Conservation (phyloP, 1,140 invertebrate genomes). For the Drosophila ananassae region DNA sequence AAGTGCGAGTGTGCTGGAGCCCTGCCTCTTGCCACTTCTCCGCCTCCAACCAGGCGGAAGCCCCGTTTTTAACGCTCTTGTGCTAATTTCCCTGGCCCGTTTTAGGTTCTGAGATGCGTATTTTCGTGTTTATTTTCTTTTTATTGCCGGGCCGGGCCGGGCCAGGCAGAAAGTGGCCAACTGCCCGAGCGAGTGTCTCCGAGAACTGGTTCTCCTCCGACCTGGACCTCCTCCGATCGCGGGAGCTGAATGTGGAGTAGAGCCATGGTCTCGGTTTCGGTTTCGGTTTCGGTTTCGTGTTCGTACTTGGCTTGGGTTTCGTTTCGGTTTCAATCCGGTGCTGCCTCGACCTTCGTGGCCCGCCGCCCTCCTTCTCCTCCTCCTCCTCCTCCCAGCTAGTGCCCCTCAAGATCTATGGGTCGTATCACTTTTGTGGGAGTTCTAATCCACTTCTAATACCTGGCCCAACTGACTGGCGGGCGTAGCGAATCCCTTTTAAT, state of each 20-base stretch:
- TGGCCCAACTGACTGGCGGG: too few species aligned
- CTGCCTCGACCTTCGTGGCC: constrained; percentile 34
- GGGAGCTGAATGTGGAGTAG: constrained; percentile 22
- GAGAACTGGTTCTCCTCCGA: constrained; percentile 38
- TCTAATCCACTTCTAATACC: too few species aligned
- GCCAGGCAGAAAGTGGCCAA: constrained; percentile 38
- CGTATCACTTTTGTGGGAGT: too few species aligned
- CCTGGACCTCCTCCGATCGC: constrained; percentile 9
- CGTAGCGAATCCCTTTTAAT: too few species aligned
- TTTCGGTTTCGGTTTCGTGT: constrained; percentile 15
- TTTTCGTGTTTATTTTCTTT: constrained; percentile 54
- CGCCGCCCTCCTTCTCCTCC: constrained; percentile 1
- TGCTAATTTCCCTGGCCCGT: constrained; percentile 48
- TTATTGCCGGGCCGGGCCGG: constrained; percentile 22
- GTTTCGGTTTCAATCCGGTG: constrained; percentile 28
- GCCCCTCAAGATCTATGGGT: too few species aligned
- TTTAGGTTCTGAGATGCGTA: constrained; percentile 38
- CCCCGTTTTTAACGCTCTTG: constrained; percentile 37
- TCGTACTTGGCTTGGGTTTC: background rate
- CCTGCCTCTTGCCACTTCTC: constrained; percentile 25
- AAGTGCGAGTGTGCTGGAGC: background rate
- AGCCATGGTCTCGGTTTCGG: constrained; percentile 27
- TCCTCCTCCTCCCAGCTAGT: too few species aligned
- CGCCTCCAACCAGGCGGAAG: constrained; percentile 27
- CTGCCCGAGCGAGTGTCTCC: constrained; percentile 3